Base-by-base conservation (phyloP, 1,140 invertebrate species). In the Drosophila willistoni region DNA sequence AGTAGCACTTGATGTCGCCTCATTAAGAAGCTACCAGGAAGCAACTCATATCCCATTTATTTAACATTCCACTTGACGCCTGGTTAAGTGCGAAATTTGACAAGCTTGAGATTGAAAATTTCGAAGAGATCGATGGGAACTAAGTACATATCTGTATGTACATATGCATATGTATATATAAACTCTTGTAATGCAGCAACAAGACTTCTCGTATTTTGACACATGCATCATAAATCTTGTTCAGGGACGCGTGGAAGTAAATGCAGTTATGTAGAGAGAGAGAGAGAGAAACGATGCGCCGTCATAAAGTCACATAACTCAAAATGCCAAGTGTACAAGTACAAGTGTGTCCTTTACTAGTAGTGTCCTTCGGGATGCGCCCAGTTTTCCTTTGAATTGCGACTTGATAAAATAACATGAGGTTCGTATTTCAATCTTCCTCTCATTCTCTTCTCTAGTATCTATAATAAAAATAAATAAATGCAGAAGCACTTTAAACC, bases 361-460 rank as follows among this genome's bases (percentile, higher is more conserved):
- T 55, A 61, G 56, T 55, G 59, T 67, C 68, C 54, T 65, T 70
- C 25, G 65, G 55, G 36, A 7, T 66, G 56, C 51, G 69, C 64
- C 68, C 68, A 72, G 60, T 72, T 79, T 87, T 90, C 74, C 78
- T 47, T 75, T 84, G 84, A 87, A 87, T 83, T 89, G 84, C 84
- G 80, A 89, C 84, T 78, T 71, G 83, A 87, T 83, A 87, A 81
- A 89, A 89, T 82, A 91, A 90, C 86, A 90, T 91, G 68, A 61
- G 73, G 71, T 76, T 91, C 90, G 62, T 57, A 87, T 91, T 91
- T 87, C 90, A 39, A 4, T 39, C 36, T 36, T 36, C 34, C 10
- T 12, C 34, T 36, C 2, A 10, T 10, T 39, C 2, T 4, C 36
- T 13, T 67, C 4, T n/a, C 14, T 12, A 51, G 51, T 34, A 39